These are phyloP conservation scores for Datnioides undecimradiatus DNA, from an alignment of 2,113 vertebrate genomes.

Conservation along the genomic window DNA sequence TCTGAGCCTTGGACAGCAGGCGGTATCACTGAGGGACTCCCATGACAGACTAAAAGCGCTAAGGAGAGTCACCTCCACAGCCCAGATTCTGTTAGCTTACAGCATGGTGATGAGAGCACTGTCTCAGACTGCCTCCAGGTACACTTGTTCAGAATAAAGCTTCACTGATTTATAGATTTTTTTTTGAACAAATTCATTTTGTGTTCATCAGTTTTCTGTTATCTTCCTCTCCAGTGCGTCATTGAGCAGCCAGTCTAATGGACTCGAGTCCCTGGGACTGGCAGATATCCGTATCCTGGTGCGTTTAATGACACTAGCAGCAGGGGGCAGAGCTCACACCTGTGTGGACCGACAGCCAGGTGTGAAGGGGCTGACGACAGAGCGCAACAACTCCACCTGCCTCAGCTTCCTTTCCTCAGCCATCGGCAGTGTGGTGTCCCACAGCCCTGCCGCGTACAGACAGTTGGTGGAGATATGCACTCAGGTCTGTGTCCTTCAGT, in stretches of 20 bases:
- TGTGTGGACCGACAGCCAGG: conserved; percentile 69
- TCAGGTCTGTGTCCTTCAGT: conserved; percentile 73
- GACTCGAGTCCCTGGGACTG: conserved; percentile 85
- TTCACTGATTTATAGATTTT: neutral
- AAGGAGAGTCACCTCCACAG: conserved; percentile 81
- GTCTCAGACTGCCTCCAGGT: conserved; percentile 85
- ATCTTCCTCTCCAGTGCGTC: conserved; percentile 69
- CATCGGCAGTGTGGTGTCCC: conserved; percentile 85
- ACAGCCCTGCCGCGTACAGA: conserved; percentile 79
- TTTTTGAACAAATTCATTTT: neutral
- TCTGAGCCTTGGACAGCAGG: conserved; percentile 86
- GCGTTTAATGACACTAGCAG: conserved; percentile 85
- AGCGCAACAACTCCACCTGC: conserved; percentile 76
- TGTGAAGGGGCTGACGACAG: conserved; percentile 53
- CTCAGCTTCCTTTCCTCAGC: conserved; percentile 85
- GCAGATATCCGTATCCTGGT: conserved; percentile 86
- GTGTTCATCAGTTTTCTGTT: too few species aligned
- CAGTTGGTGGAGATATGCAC: conserved; percentile 87
- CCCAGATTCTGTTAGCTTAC: conserved; percentile 87
- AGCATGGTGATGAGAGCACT: conserved; percentile 87
- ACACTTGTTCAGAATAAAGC: neutral
- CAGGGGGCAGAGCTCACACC: conserved; percentile 81
- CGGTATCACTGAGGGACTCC: conserved; percentile 81
- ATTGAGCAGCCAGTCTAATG: conserved; percentile 78
- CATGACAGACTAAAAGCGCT: conserved; percentile 85